Percentiles rank a stretch among this genome's conserved stretches.
phyloP scores from a whole-genome alignment of 2,797 vertebrate species.

The Geotria australis region DNA sequence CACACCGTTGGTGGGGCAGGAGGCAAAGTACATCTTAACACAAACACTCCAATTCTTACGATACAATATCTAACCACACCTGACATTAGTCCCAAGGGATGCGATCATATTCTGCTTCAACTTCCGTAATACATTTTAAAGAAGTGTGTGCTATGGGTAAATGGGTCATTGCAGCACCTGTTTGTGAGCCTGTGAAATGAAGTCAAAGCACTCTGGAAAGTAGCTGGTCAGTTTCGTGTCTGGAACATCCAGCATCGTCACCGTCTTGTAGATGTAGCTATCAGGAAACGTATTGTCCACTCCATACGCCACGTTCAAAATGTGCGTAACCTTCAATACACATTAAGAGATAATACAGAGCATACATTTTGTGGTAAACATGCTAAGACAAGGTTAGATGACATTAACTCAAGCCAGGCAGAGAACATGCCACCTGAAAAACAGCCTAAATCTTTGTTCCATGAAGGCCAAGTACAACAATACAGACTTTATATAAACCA shows the following conservation, averaged over 20 bases:
- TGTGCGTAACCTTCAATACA: constrained; percentile 41
- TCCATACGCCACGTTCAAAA: constrained; percentile 69
- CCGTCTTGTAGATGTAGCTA: constrained; percentile 48
- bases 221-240: constrained; percentile 39
- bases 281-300: constrained; percentile 51
- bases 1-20: too few species aligned
- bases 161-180: constrained; percentile 19
- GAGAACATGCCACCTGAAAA: too few species aligned
- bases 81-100: too few species aligned
- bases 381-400: background rate
- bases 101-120: too few species aligned
- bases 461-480: background rate
- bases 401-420: too few species aligned
- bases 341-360: background rate
- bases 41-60: too few species aligned
- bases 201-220: constrained; percentile 52
- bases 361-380: background rate
- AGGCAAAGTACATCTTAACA: too few species aligned
- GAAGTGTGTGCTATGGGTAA: too few species aligned
- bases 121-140: too few species aligned
- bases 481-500: background rate
- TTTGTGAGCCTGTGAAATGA: constrained; percentile 37
- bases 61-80: too few species aligned
- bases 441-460: too few species aligned
- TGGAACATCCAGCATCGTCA: constrained; percentile 57